Evolutionary conservation across 2,113 vertebrate species (phyloP).

Genomic region (Plectropomus leopardus): DNA sequence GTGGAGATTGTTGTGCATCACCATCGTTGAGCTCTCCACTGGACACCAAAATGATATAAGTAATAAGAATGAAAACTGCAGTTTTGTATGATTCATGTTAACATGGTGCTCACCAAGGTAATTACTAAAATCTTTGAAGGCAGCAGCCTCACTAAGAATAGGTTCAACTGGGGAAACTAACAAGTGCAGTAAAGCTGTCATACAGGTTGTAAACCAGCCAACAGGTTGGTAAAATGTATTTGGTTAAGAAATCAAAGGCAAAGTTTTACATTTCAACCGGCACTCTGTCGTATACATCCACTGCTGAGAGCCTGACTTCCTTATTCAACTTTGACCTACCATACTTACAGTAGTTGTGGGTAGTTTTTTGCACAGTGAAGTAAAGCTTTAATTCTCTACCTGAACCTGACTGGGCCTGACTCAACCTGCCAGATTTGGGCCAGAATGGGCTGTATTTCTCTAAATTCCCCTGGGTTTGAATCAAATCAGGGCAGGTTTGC

Average conservation of each 20-base stretch:
- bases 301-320: not conserved
- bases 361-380: not conserved
- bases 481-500: too few relatives aligned
- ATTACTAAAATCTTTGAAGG: not conserved
- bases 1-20: not conserved
- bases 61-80: not conserved
- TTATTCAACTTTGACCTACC: not conserved
- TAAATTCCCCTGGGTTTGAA: too few relatives aligned
- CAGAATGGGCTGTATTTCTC: too few relatives aligned
- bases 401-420: too few relatives aligned
- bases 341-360: not conserved
- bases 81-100: not conserved
- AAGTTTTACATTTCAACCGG: not conserved
- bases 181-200: not conserved
- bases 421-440: too few relatives aligned
- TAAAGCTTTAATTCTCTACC: too few relatives aligned
- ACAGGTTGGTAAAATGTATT: not conserved
- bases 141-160: not conserved
- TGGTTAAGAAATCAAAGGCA: not conserved
- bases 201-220: not conserved
- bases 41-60: not conserved
- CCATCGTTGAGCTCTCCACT: not conserved
- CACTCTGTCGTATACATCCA: not conserved
- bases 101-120: not conserved
- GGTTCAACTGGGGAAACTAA: not conserved